Base-by-base conservation (phyloP, 2,888 invertebrate genomes). In the Rhamnusium bicolor region DNA sequence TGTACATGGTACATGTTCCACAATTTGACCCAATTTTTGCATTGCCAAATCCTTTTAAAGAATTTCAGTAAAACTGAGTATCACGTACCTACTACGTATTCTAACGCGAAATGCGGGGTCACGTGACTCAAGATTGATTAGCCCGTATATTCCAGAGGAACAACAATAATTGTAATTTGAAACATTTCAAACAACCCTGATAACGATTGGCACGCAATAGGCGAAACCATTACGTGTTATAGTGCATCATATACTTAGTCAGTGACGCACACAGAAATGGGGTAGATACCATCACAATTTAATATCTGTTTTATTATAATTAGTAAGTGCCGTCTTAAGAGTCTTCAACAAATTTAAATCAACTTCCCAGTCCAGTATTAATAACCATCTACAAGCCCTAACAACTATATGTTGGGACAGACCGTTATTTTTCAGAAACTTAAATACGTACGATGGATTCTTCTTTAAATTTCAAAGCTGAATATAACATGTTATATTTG, bases 61-160 rank as follows among this genome's bases (percentile, higher is more conserved):
- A 40, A 14, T 40, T 40, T 0, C 8, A 32, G 12, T 32, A n/a
- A 40, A 40, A 40, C 12, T 4, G n/a, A 40, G 4, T 40, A 14
- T 12, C 40, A n/a, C 5, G 40, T 40, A 12, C n/a, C 24, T n/a
- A n/a, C 24, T 24, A 6, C 24, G n/a, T 40, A 40, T 40, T 32
- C 40, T 10, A 40, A 14, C 40, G 40, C 40, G 14, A 8, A 27
- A 67, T 67, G 67, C 67, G 63, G 67, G 67, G 27, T 56, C 54
- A 67, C 67, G 67, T 58, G 67, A 40, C 21, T 54, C 10, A 56
- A 54, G 14, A 56, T 67, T 67, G 58, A 67, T 58, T 56, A 21
- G 46, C 67, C 67, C 67, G 46, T 53, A 67, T 67, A 24, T 19
- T 32, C 46, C 54, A 5, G 19, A 46, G 46, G 19, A 40, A 54